Conservation (phyloP, 1,140 invertebrate genomes). For the Calosoma granatense region DNA sequence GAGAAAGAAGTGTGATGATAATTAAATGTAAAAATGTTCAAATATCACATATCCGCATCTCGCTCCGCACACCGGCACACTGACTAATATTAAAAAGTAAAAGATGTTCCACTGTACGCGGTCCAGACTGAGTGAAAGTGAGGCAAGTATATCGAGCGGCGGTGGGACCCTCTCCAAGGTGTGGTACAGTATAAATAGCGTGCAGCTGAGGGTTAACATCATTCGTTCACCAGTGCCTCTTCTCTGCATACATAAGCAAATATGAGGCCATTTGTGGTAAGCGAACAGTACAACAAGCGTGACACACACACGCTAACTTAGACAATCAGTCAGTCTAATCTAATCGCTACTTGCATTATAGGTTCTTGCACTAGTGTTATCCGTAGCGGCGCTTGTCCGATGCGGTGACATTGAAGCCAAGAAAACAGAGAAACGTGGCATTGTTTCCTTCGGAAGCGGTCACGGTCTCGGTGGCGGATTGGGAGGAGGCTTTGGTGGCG, state of each 20-base stretch:
- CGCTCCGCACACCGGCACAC: no score
- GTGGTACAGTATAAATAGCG: background rate
- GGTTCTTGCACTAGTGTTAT: constrained; percentile 24
- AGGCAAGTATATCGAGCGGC: no score
- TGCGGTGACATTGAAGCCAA: constrained; percentile 18
- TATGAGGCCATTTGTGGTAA: background rate
- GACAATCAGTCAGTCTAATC: background rate
- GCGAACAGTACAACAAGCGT: background rate
- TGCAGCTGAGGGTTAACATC: background rate
- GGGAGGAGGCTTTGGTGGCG: background rate
- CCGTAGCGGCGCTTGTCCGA: constrained; percentile 24
- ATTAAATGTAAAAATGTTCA: background rate
- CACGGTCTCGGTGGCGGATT: constrained; percentile 9
- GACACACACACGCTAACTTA: background rate
- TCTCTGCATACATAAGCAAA: background rate
- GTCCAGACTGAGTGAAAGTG: background rate
- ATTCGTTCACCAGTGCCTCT: background rate
- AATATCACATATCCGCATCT: background rate
- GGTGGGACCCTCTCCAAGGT: background rate
- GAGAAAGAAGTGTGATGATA: no score
- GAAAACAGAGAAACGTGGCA: constrained; percentile 26
- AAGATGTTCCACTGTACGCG: background rate
- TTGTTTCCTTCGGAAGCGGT: constrained; percentile 13
- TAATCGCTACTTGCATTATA: constrained; percentile 12
- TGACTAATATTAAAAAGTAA: background rate